Conservation (phyloP, 2,888 invertebrate genomes). For the Girardia tigrina region DNA sequence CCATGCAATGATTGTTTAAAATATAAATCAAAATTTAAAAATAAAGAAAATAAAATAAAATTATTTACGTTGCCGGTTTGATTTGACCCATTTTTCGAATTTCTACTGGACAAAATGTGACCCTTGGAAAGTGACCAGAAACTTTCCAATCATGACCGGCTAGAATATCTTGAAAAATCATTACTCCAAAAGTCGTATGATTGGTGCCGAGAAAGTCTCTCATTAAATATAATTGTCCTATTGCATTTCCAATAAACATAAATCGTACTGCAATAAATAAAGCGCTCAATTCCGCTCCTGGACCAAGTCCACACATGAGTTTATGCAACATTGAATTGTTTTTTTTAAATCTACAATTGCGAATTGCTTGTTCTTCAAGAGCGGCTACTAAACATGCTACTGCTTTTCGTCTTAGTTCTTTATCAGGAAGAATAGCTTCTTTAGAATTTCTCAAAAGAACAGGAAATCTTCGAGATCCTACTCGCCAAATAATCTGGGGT, state of each 20-base stretch:
- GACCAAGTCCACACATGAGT: constrained; percentile 28
- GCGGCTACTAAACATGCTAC: constrained; percentile 34
- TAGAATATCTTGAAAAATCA: constrained; percentile 29
- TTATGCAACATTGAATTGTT: constrained; percentile 28
- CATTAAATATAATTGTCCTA: constrained; percentile 35
- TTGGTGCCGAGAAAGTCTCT: constrained; percentile 33
- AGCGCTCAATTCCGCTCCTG: constrained; percentile 26
- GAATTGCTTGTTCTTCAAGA: constrained; percentile 35
- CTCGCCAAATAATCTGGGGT: constrained; percentile 34
- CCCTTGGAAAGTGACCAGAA: constrained; percentile 29
- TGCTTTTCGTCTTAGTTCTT: constrained; percentile 33
- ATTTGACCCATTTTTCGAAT: constrained; percentile 29
- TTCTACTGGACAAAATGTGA: constrained; percentile 25
- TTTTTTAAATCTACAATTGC: constrained; percentile 25
- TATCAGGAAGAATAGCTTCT: constrained; percentile 34
- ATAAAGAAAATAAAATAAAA: too few species aligned
- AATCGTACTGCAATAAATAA: constrained; percentile 34
- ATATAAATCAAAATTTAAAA: too few species aligned
- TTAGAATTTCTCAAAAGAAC: constrained; percentile 32
- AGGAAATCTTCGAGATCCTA: constrained; percentile 32
- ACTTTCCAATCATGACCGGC: constrained; percentile 29
- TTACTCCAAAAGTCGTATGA: constrained; percentile 28
- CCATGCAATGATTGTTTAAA: too few species aligned
- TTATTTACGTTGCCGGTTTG: constrained; percentile 1
- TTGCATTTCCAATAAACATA: constrained; percentile 33